Evolutionary conservation across 2,797 vertebrate genomes (phyloP).

Genomic region (Hyperoplus immaculatus): DNA sequence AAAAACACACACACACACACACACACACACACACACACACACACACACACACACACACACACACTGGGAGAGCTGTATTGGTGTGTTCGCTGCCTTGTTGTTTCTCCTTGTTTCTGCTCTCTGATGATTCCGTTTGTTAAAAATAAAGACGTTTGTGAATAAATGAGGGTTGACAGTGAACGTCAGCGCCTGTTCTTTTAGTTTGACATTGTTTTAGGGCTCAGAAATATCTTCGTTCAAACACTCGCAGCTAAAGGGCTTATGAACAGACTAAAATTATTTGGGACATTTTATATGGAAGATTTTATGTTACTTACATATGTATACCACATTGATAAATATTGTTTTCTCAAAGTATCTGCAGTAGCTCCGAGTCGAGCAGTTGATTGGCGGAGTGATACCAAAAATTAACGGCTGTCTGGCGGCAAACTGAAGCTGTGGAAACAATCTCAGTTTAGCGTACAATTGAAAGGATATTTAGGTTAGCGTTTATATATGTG

Average conservation of each 20-base stretch:
- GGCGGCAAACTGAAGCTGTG: no score
- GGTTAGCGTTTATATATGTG: no score
- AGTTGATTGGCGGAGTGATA: no score
- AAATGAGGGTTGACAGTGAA: slow-evolving; percentile 62
- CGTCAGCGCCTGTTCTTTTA: slow-evolving; percentile 46
- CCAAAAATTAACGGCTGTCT: no score
- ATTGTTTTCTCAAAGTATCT: no score
- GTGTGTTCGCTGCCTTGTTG: slow-evolving; percentile 45
- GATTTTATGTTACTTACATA: no score
- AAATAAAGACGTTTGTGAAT: slow-evolving; percentile 69
- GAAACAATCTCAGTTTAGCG: no score
- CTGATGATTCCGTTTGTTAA: slow-evolving; percentile 68
- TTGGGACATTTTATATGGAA: no score
- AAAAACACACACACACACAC: slow-evolving; percentile 53
- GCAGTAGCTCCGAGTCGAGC: no score
- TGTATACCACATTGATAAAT: no score
- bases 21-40: slow-evolving; percentile 51
- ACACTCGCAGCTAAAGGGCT: neutral
- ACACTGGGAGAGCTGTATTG: slow-evolving; percentile 19
- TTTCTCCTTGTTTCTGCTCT: slow-evolving; percentile 54
- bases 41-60: slow-evolving; percentile 47
- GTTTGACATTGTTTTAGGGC: slow-evolving; percentile 42
- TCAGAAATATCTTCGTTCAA: neutral
- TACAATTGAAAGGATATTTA: no score
- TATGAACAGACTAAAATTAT: no score